phyloP scores from a whole-genome alignment of 2,113 vertebrate species.

The Hymenochirus boettgeri region DNA sequence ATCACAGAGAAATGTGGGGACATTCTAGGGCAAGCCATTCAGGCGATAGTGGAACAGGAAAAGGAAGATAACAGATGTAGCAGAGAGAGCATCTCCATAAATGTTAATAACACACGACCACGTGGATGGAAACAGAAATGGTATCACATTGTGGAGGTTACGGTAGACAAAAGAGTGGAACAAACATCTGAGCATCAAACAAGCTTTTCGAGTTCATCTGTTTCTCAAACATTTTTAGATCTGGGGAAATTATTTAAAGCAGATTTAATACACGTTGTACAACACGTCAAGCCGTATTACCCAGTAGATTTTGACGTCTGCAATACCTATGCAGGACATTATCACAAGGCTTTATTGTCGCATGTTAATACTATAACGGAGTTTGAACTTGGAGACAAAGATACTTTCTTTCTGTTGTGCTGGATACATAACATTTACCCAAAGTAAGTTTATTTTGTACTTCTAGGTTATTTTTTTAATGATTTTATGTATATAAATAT shows the following conservation, averaged over 20 bases:
- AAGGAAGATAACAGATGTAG: conserved; percentile 62
- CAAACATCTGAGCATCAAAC: not conserved
- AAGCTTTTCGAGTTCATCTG: conserved; percentile 48
- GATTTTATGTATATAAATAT: no score
- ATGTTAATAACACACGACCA: conserved; percentile 55
- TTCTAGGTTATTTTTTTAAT: not conserved
- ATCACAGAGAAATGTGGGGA: conserved; percentile 41
- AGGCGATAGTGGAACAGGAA: conserved; percentile 67
- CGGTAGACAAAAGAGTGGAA: conserved; percentile 60
- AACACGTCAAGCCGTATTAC: conserved; percentile 65
- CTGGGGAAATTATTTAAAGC: conserved; percentile 71
- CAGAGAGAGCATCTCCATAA: conserved; percentile 19
- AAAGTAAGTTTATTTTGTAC: conserved; percentile 57
- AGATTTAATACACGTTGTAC: conserved; percentile 69
- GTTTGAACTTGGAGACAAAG: conserved; percentile 59
- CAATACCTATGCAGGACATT: conserved; percentile 66
- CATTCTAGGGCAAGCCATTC: conserved; percentile 66
- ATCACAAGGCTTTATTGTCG: conserved; percentile 68
- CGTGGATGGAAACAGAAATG: conserved; percentile 64
- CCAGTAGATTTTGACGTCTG: conserved; percentile 70
- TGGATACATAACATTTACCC: conserved; percentile 77
- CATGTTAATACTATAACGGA: conserved; percentile 52
- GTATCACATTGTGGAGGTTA: conserved; percentile 50
- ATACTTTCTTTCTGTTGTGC: conserved; percentile 69
- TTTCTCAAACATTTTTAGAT: conserved; percentile 64